Evolutionary conservation across 1,140 invertebrate species (phyloP), one percentile per base, ranked within the genome.

Genomic region (Drosophila tropicalis): DNA sequence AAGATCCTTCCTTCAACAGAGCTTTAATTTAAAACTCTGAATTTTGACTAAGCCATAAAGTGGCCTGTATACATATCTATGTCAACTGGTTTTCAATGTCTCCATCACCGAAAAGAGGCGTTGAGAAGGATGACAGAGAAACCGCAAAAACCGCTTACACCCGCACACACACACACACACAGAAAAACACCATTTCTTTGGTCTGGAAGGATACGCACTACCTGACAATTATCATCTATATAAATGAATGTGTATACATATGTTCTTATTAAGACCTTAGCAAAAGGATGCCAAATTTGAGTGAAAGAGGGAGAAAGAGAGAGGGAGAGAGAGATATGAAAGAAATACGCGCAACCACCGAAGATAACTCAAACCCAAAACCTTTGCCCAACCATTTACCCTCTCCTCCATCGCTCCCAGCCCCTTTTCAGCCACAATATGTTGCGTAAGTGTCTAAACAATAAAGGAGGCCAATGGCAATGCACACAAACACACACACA

Each of bases 371-470:
- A 17, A 36, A 6, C 29, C 15, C 34, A 36, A 58, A 4, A 15
- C n/a, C 56, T 36, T 40, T 25, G 36, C 36, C 36, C 36, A 39
- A 15, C 34, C 34, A 58, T 55, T 55, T 58, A 41, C 29, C 58
- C 73, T 61, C 12, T 3, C 19, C 15, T 29, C 64, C 34, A 36
- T 10, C 0, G 34, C 7, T 36, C 34, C 34, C 34, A 10, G 34
- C 34, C 56, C 44, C 44, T 29, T 54, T 12, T 54, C 77, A 76
- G 73, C 29, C 64, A 41, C 75, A 72, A 77, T 73, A 67, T 66
- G 81, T 85, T 80, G 81, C 81, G 70, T 85, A 84, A 84, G 81
- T 85, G 77, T 83, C 81, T 77, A 71, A 77, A 84, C 81, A 84
- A 84, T 81, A 73, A 67, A 81, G 65, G 64, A 76, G 81, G 73